phyloP scores from a whole-genome alignment of 2,113 vertebrate species.

The Indri indri region DNA sequence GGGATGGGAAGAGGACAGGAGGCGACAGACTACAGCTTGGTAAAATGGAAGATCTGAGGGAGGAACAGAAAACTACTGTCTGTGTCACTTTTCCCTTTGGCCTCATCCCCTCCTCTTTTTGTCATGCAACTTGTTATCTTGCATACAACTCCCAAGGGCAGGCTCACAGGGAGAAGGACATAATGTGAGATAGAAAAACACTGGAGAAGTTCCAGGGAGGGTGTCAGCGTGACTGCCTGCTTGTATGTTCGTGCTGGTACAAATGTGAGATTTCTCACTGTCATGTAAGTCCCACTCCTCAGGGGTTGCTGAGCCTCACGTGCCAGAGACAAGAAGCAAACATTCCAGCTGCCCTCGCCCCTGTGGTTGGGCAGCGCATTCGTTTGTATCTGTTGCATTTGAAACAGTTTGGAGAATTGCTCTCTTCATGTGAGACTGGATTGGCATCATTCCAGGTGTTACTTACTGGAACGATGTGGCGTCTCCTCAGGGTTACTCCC shows the following conservation, averaged over 20 bases:
- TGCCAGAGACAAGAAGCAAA: not conserved
- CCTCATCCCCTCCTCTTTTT: not conserved
- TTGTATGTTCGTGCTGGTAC: not conserved
- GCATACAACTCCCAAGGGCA: not conserved
- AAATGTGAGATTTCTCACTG: not conserved
- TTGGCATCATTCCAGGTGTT: not conserved
- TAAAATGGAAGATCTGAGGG: not conserved
- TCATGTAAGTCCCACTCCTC: not conserved
- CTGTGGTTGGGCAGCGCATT: not conserved
- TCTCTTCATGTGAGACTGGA: not conserved
- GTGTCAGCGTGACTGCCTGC: not conserved
- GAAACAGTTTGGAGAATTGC: not conserved
- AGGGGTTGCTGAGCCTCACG: not conserved
- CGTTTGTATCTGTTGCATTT: not conserved
- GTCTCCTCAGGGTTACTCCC: not conserved
- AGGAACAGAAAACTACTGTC: not conserved
- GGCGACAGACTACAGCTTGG: not conserved
- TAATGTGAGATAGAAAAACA: not conserved
- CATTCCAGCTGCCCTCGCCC: accelerated
- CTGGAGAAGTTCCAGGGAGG: not conserved
- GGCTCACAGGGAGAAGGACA: not conserved
- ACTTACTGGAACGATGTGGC: not conserved
- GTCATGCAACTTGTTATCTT: not conserved
- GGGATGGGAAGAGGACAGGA: not conserved
- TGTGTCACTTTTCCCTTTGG: not conserved